phyloP scores from a whole-genome alignment of 2,797 vertebrate species.

The Betta splendens region DNA sequence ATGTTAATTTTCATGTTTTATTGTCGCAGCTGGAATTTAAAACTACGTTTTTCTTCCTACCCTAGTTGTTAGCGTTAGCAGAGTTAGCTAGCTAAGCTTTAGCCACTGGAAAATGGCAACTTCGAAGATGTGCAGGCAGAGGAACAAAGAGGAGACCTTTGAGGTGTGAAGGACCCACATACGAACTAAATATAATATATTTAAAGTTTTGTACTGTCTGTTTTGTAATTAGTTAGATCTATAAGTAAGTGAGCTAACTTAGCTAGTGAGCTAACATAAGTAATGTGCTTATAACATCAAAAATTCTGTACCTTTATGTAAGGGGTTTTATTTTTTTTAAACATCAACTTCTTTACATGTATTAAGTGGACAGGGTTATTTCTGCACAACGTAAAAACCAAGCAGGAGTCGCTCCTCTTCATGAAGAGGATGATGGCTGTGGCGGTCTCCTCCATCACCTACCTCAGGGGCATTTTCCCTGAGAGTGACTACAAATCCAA shows the following conservation, averaged over 20 bases:
- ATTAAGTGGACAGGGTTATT: constrained; percentile 76
- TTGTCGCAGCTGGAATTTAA: neutral
- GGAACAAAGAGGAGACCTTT: constrained; percentile 52
- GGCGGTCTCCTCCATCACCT: constrained; percentile 77
- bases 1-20: too few species aligned
- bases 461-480: constrained; percentile 82
- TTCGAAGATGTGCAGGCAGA: constrained; percentile 43
- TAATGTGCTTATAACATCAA: constrained; percentile 12
- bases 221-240: neutral
- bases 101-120: constrained; percentile 57
- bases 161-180: constrained; percentile 65
- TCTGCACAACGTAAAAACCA: constrained; percentile 68
- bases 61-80: constrained; percentile 9
- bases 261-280: neutral
- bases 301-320: neutral
- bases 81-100: neutral
- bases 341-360: neutral
- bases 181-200: neutral
- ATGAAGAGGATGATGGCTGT: constrained; percentile 80
- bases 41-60: neutral
- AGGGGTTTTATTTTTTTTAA: neutral
- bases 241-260: neutral
- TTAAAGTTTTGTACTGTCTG: neutral
- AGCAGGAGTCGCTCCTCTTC: constrained; percentile 73
- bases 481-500: constrained; percentile 79